These are phyloP conservation scores for Tylochromis polylepis DNA, from an alignment of 2,113 vertebrate species.

Conservation along the genomic window DNA sequence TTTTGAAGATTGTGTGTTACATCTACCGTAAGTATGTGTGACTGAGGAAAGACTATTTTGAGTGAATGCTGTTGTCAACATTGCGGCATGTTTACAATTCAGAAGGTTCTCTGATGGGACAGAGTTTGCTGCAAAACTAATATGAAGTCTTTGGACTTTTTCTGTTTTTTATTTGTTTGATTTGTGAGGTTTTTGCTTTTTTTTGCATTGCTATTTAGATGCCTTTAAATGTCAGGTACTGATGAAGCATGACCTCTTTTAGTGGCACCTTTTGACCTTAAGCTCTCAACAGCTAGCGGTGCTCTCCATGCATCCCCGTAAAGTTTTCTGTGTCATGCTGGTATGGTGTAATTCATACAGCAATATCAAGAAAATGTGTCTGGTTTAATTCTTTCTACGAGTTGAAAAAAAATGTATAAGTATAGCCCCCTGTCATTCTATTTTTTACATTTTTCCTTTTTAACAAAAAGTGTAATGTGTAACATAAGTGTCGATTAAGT, in stretches of 20 bases:
- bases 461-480: background rate
- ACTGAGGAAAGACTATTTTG: background rate
- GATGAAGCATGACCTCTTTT: background rate
- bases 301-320: background rate
- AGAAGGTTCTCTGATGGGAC: background rate
- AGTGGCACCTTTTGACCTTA: conserved; percentile 13
- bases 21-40: background rate
- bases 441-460: no score
- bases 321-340: background rate
- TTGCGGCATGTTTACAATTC: background rate
- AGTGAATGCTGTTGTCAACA: background rate
- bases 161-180: background rate
- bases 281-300: background rate
- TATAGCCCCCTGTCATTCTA: no score
- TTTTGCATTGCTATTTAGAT: background rate
- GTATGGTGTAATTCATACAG: background rate
- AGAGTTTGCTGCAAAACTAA: accelerated
- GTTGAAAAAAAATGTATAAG: no score
- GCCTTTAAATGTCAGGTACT: background rate
- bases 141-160: background rate
- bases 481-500: background rate
- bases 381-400: background rate
- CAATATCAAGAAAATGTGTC: background rate
- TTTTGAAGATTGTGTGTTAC: background rate
- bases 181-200: background rate